These are phyloP conservation scores for Phortica variegata DNA, from an alignment of 1,140 invertebrate species.

Conservation along the genomic window DNA sequence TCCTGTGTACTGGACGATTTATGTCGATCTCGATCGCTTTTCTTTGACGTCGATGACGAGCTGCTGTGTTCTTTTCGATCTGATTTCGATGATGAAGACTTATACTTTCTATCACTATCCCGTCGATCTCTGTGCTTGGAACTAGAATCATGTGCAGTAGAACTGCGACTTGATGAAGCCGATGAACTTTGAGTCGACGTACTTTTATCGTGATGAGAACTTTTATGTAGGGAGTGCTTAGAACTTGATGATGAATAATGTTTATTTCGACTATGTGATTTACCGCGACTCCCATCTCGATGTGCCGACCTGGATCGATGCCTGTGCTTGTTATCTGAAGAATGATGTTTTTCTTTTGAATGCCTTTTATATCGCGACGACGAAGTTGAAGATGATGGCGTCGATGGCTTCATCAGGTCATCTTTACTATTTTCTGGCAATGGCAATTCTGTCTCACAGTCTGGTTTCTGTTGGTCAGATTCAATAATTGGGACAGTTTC, in stretches of 20 bases:
- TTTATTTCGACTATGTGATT: constrained; percentile 26
- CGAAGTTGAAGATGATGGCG: constrained; percentile 22
- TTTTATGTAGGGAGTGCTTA: constrained; percentile 28
- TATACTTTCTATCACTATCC: constrained; percentile 26
- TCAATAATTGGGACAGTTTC: too few relatives aligned
- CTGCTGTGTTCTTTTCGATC: constrained; percentile 22
- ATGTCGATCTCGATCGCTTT: constrained; percentile 25
- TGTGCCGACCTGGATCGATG: constrained; percentile 23
- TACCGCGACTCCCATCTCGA: constrained; percentile 22
- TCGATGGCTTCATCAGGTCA: neutral
- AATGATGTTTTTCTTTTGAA: constrained; percentile 27
- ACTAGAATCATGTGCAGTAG: constrained; percentile 17
- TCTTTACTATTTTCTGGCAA: too few relatives aligned
- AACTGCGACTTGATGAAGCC: constrained; percentile 29
- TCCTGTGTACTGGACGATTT: constrained; percentile 32
- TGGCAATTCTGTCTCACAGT: too few relatives aligned
- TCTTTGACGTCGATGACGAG: constrained; percentile 27
- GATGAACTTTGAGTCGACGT: constrained; percentile 8
- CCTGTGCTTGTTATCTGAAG: constrained; percentile 26
- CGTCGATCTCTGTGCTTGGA: constrained; percentile 26
- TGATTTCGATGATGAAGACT: constrained; percentile 31
- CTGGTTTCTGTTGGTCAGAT: too few relatives aligned
- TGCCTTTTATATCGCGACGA: constrained; percentile 37
- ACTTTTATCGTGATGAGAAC: constrained; percentile 23
- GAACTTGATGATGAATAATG: constrained; percentile 31